Base-by-base conservation (phyloP, 2,113 vertebrate genomes). In the Melospiza melodia region DNA sequence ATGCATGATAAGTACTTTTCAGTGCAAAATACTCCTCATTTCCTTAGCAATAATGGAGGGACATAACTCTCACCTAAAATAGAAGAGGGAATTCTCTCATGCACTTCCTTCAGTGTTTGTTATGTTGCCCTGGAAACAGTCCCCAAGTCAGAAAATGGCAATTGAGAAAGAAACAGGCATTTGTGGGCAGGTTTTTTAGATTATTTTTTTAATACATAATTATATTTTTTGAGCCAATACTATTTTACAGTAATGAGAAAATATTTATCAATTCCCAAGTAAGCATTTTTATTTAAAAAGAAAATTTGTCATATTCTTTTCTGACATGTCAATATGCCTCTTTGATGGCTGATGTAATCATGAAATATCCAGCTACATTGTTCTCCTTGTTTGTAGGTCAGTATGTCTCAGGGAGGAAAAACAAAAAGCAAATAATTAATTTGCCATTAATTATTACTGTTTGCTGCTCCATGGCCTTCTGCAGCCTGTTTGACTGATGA, bases 121-220 rank as follows among this genome's bases (percentile, higher is more conserved):
- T 94, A 55, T 74, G 76, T 94, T 93, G 67, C 84, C 87, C 78
- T 85, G 89, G 96, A 93, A 95, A 96, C 89, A 69, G 43, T 69
- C 49, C 71, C 23, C 46, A 74, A 66, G 35, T 74, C 87, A 94
- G 81, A 91, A 91, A 87, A 46, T 0, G 1, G 51, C 71, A 85
- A 76, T 10, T 76, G 43, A 66, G n/a, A 91, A 58, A 88, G 16
- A 69, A 85, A 58, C 8, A 17, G 21, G 7, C 2, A 4, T 19
- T 85, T 77, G 11, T 46, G 19, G 23, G 6, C 2, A 62, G 25
- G 6, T 5, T 27, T 55, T 63, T 23, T 5, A 52, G 22, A 33
- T 18, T 5, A 4, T 46, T 24, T 55, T 82, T 46, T 55, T 4
- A 48, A 82, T 6, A 65, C 6, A 20, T 54, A 37, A 55, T 55